Evolutionary conservation across 2,888 invertebrate species (phyloP).

Genomic region (Morinoia aosen): DNA sequence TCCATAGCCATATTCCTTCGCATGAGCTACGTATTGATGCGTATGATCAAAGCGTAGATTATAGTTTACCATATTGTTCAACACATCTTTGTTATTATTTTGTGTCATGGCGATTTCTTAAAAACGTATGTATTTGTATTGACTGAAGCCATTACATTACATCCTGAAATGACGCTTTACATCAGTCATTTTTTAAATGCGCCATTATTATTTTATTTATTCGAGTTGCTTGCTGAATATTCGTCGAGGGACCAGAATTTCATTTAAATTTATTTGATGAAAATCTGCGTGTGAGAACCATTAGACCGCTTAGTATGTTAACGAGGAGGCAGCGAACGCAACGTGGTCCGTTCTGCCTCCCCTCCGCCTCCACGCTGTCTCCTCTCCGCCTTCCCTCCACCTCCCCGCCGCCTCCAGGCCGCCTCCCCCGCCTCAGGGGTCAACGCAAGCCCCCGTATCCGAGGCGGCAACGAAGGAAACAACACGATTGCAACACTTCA

Average conservation of each 20-base stretch:
- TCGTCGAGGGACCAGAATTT: not conserved
- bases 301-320: not conserved
- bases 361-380: no score
- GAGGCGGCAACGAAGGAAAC: no score
- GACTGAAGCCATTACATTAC: not conserved
- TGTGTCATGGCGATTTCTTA: not conserved
- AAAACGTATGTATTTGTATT: not conserved
- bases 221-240: not conserved
- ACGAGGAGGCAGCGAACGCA: not conserved
- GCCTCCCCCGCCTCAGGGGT: no score
- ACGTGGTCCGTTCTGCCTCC: not conserved
- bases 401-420: no score
- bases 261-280: not conserved
- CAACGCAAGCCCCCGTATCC: no score
- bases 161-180: not conserved
- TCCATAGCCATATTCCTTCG: not conserved
- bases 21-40: no score
- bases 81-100: no score
- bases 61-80: no score
- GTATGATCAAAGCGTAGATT: not conserved
- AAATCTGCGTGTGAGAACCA: not conserved
- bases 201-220: not conserved
- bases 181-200: not conserved
- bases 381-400: no score
- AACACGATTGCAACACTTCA: no score